Evolutionary conservation across 2,797 vertebrate species (phyloP).

Genomic region (Sphenodon punctatus): DNA sequence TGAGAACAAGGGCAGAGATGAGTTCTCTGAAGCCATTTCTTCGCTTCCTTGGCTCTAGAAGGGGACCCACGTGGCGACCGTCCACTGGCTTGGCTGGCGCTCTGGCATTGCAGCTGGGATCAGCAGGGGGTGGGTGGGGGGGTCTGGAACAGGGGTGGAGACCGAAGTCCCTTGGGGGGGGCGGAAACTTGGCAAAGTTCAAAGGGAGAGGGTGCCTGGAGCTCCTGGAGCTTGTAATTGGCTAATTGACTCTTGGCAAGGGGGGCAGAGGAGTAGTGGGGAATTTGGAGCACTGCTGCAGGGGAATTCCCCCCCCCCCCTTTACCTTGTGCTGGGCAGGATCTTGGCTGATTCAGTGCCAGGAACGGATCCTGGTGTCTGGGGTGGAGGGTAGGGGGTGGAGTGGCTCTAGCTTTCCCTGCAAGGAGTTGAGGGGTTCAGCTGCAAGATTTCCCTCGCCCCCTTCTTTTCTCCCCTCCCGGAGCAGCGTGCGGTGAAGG

Average conservation of each 20-base stretch:
- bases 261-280: too few relatives aligned
- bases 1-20: neutral
- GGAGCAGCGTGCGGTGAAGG: too few relatives aligned
- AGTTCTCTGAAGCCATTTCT: neutral
- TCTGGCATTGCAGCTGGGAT: neutral
- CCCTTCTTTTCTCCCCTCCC: too few relatives aligned
- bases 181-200: conserved; percentile 14
- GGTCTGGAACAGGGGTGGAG: conserved; percentile 24
- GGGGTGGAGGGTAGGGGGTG: neutral
- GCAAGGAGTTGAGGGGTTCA: neutral
- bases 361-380: neutral
- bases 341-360: too few relatives aligned
- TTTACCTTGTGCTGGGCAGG: too few relatives aligned
- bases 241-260: too few relatives aligned
- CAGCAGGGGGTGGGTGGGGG: neutral
- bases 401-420: neutral
- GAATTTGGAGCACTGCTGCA: too few relatives aligned
- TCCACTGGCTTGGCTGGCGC: neutral
- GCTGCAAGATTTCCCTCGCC: too few relatives aligned
- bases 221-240: too few relatives aligned
- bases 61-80: neutral
- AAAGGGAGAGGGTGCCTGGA: neutral
- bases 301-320: too few relatives aligned
- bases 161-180: neutral
- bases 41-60: neutral